Evolutionary conservation across 1,140 invertebrate genomes (phyloP), one percentile per base, ranked within the genome.

Genomic region (Varroa destructor): DNA sequence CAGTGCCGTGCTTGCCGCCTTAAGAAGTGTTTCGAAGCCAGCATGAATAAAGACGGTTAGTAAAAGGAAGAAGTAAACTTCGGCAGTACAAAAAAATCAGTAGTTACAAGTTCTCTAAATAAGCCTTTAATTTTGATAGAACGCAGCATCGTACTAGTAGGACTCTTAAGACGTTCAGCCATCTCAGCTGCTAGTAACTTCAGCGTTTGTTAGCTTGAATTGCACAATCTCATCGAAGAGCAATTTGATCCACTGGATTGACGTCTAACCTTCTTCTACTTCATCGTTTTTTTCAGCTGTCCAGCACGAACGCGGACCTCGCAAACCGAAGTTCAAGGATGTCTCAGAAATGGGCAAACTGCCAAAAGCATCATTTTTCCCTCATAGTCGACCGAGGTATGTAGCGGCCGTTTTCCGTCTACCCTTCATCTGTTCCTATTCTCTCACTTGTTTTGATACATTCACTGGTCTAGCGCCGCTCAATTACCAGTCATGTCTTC

Each of bases 1-100:
- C 93, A 97, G 82, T 98, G 95, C 81, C 84, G 94, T 71, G 93
- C 93, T 75, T 98, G 95, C 80, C 84, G 95, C 64, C 85, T 98
- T 40, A 90, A 89, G 77, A 97, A 97, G 83, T 98, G 95, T 80
- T 92, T 97, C 79, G 89, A 93, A 80, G 92, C 91, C 56, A 89
- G 91, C 74, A 98, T 98, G 94, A 97, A 97, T 80, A 96, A 95
- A 85, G 93, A 97, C 83, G 93, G 94, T 97, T 83, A 90, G 90
- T 79, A 37, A 57, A 36, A 58, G 57, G 12, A 58, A 0, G 57
- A 58, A 56, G 10, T n/a, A 56, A n/a, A 56, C n/a, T 58, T 58
- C 12, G 4, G 12, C 25, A 36, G 4, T 36, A 12, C 4, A 12
- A 58, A 58, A 58, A 58, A 36, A 67, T 40, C 25, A 58, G 14